Evolutionary conservation across 2,888 invertebrate genomes (phyloP), one percentile per base, ranked within the genome.

Genomic region (Molanna angustata): DNA sequence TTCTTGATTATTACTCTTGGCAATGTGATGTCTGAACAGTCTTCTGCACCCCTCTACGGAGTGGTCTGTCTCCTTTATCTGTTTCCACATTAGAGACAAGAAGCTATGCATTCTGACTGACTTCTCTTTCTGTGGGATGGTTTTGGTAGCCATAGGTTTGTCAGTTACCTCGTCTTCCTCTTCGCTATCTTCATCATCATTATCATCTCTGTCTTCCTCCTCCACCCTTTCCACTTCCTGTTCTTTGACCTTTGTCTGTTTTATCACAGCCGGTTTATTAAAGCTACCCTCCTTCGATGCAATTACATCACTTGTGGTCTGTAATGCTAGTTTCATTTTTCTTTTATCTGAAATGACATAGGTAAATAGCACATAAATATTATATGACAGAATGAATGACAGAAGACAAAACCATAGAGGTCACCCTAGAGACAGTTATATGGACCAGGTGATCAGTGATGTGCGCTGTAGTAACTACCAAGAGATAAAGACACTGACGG

Each of bases 281-380:
- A n/a, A n/a, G n/a, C n/a, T n/a, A n/a, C n/a, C n/a, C n/a, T n/a
- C n/a, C 13, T 41, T 53, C 2, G 46, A 44, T 11, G 17, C 40
- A 11, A 6, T 11, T 4, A n/a, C n/a, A 4, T n/a, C n/a, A n/a
- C n/a, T n/a, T n/a, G n/a, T n/a, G n/a, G n/a, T n/a, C 7, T 45
- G 13, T 27, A 35, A 37, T n/a, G 54, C 54, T 31, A 54, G 42
- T 27, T 54, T 54, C 46, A 54, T 31, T 41, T 41, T 57, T 49
- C 42, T 64, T 35, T 49, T 61, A 60, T 63, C 68, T 66, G 56
- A 48, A 64, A 51, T 44, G 18, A 6, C 35, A 35, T n/a, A n/a
- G n/a, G n/a, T n/a, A 42, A 31, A 31, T 43, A 52, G 14, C 14
- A n/a, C 33, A 33, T 16, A n/a, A n/a, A n/a, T n/a, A n/a, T n/a